Conservation (phyloP, 2,888 invertebrate genomes). For the Meteorus colon region DNA sequence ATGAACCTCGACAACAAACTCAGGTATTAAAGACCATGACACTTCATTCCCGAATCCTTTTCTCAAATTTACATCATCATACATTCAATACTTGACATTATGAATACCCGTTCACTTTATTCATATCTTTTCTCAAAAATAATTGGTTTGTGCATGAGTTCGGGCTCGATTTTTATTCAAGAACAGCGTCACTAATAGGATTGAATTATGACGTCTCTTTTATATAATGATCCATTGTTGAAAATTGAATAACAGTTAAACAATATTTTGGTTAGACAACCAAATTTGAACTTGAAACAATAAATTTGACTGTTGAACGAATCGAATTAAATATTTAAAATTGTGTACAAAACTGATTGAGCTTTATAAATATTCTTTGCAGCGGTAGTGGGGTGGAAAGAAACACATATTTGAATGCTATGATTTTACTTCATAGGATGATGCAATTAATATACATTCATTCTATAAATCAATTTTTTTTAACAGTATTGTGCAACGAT, state of each 20-base stretch:
- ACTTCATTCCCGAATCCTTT: not conserved
- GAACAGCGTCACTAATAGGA: no score
- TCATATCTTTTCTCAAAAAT: not conserved
- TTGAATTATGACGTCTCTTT: no score
- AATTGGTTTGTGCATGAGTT: no score
- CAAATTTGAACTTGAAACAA: not conserved
- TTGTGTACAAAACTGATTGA: not conserved
- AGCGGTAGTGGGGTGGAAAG: not conserved
- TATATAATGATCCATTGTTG: no score
- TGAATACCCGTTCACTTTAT: not conserved
- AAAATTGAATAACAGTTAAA: no score
- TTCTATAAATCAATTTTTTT: not conserved
- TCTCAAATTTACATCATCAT: not conserved
- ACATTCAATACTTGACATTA: not conserved
- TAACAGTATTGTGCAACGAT: no score
- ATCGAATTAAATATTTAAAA: not conserved
- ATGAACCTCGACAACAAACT: conserved; percentile 32
- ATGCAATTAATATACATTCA: not conserved
- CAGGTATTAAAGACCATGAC: conserved; percentile 21
- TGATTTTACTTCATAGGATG: not conserved
- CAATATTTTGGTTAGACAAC: no score
- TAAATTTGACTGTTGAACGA: not conserved
- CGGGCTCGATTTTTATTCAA: no score
- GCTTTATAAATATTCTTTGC: not conserved
- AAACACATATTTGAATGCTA: not conserved